Evolutionary conservation across 2,113 vertebrate species (phyloP).

Genomic region (Corythoichthys intestinalis): DNA sequence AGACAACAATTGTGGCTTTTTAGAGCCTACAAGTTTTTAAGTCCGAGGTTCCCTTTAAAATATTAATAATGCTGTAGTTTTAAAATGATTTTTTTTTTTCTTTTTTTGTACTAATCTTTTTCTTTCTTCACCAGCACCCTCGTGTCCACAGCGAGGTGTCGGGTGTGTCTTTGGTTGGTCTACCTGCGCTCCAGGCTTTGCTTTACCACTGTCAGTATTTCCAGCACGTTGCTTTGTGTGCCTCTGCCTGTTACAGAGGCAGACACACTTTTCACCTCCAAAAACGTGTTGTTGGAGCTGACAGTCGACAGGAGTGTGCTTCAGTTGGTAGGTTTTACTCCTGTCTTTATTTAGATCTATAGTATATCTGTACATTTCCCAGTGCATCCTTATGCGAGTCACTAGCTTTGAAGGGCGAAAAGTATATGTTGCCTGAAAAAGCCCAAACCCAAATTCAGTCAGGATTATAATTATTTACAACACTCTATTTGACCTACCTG

Average conservation of each 20-base stretch:
- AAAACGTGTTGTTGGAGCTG: slow-evolving; percentile 27
- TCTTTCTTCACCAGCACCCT: slow-evolving; percentile 74
- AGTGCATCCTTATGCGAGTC: too few relatives aligned
- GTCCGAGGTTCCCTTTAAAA: too few relatives aligned
- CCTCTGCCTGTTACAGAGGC: slow-evolving; percentile 78
- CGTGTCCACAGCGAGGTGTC: slow-evolving; percentile 90
- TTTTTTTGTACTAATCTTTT: not conserved
- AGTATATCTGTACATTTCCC: not conserved
- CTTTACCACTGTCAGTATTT: slow-evolving; percentile 88
- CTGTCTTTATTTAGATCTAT: not conserved
- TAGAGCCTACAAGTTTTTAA: too few relatives aligned
- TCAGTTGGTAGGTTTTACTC: slow-evolving; percentile 37
- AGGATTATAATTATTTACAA: too few relatives aligned
- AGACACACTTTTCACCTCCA: slow-evolving; percentile 73
- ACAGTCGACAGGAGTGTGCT: slow-evolving; percentile 18
- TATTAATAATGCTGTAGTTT: too few relatives aligned
- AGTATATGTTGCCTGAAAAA: too few relatives aligned
- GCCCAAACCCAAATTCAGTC: too few relatives aligned
- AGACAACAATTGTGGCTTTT: too few relatives aligned
- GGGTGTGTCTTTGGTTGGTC: slow-evolving; percentile 81
- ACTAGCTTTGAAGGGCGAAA: too few relatives aligned
- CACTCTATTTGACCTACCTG: too few relatives aligned
- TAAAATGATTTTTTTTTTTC: not conserved
- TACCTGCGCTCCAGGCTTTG: slow-evolving; percentile 84
- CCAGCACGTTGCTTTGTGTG: slow-evolving; percentile 78